phyloP scores from a whole-genome alignment of 2,113 vertebrate species.

The Chunga burmeisteri region DNA sequence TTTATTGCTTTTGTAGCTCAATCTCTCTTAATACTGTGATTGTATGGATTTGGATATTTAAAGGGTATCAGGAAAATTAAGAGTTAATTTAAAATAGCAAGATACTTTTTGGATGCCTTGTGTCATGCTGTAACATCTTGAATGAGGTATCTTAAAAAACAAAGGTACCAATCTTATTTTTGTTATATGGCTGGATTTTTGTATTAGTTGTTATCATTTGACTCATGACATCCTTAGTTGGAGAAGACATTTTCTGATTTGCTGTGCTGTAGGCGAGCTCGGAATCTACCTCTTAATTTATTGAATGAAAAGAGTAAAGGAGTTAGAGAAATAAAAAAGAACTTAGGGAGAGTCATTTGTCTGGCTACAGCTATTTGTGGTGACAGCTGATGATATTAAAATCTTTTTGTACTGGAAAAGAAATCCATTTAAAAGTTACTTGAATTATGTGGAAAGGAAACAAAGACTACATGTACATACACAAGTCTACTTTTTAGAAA shows the following conservation, averaged over 20 bases:
- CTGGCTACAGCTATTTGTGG: neutral
- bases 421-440: neutral
- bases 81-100: neutral
- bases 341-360: neutral
- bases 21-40: neutral
- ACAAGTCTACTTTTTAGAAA: neutral
- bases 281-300: neutral
- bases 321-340: neutral
- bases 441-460: neutral
- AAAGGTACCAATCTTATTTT: neutral
- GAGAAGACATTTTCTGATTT: neutral
- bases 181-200: neutral
- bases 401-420: neutral
- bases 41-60: neutral
- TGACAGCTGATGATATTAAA: neutral
- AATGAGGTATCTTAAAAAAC: neutral
- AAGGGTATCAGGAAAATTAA: neutral
- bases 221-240: neutral
- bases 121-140: neutral
- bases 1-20: neutral
- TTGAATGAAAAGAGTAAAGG: neutral
- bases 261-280: neutral
- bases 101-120: neutral
- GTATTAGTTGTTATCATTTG: neutral
- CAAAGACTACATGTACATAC: neutral